A percentile compares a stretch with the other conserved stretches of the same genome.
These are phyloP conservation scores for Lepidochrysops patricia DNA, from an alignment of 2,888 invertebrate species.

Conservation along the genomic window DNA sequence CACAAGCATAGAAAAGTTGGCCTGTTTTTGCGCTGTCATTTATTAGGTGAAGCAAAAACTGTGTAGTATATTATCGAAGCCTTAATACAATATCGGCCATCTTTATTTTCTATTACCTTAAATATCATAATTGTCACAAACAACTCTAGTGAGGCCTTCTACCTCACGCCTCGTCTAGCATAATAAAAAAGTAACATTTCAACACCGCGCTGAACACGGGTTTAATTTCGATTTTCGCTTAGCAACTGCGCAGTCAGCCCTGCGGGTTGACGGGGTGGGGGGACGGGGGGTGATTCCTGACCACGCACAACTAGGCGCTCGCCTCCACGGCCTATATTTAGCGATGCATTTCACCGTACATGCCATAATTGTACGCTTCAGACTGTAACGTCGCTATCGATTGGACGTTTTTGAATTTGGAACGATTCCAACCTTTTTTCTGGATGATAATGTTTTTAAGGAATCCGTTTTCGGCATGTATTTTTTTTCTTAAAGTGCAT, in stretches of 20 bases:
- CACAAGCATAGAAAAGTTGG: too few species aligned
- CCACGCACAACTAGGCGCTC: constrained; percentile 60
- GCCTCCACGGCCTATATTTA: constrained; percentile 60
- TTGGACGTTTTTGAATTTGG: constrained; percentile 4
- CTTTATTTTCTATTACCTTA: too few species aligned
- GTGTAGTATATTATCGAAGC: too few species aligned
- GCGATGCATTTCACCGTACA: constrained; percentile 49
- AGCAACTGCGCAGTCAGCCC: constrained; percentile 28
- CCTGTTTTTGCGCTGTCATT: too few species aligned
- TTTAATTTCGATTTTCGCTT: constrained; percentile 11
- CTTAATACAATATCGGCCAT: too few species aligned
- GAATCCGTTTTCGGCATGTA: not conserved
- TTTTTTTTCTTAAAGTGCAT: not conserved
- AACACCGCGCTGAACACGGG: not conserved
- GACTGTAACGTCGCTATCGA: constrained; percentile 17
- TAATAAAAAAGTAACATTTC: not conserved
- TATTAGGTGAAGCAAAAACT: too few species aligned
- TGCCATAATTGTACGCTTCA: constrained; percentile 29
- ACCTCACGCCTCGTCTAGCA: not conserved
- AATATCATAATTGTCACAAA: too few species aligned
- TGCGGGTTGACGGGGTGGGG: constrained; percentile 24
- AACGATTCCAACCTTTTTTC: not conserved
- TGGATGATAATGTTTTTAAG: not conserved
- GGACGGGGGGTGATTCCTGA: constrained; percentile 50
- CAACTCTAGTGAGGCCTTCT: too few species aligned